Evolutionary conservation across 2,113 vertebrate species (phyloP).

Genomic region (Siniperca chuatsi): DNA sequence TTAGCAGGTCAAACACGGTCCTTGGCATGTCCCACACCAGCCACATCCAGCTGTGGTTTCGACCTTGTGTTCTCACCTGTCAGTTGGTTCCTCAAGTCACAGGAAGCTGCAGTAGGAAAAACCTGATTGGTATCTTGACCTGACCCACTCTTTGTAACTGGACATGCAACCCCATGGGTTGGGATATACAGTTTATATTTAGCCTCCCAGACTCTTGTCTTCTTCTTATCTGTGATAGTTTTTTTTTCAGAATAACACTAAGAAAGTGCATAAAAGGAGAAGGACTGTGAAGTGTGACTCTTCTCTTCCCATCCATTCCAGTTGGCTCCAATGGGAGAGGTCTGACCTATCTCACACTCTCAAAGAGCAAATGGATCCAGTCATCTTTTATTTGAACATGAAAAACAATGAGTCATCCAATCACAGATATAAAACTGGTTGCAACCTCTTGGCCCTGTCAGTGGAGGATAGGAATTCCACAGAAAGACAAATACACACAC

Average conservation of each 20-base stretch:
- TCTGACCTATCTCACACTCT: conserved; percentile 76
- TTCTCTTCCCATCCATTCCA: conserved; percentile 19
- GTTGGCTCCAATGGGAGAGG: conserved; percentile 50
- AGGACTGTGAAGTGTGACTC: conserved; percentile 5
- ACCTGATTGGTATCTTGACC: not conserved
- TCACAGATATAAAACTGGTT: conserved; percentile 38
- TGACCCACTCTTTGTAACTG: not conserved
- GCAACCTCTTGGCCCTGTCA: conserved; percentile 24
- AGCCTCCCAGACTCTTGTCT: not conserved
- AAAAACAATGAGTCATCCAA: conserved; percentile 72
- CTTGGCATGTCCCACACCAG: not conserved
- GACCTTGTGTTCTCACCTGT: not conserved
- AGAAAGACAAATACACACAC: conserved; percentile 35
- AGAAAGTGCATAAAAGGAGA: conserved; percentile 53
- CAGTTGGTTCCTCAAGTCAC: not conserved
- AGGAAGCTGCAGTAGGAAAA: conserved; percentile 9
- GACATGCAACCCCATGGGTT: not conserved
- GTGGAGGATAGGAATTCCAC: conserved; percentile 13
- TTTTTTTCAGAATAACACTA: not conserved
- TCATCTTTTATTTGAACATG: conserved; percentile 45
- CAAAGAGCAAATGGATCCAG: conserved; percentile 46
- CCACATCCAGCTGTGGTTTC: conserved; percentile 13
- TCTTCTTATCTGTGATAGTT: not conserved
- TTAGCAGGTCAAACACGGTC: conserved; percentile 6
- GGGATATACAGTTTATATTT: not conserved